Conservation (phyloP, 2,888 invertebrate species). For the Hyposoter dolosus region DNA sequence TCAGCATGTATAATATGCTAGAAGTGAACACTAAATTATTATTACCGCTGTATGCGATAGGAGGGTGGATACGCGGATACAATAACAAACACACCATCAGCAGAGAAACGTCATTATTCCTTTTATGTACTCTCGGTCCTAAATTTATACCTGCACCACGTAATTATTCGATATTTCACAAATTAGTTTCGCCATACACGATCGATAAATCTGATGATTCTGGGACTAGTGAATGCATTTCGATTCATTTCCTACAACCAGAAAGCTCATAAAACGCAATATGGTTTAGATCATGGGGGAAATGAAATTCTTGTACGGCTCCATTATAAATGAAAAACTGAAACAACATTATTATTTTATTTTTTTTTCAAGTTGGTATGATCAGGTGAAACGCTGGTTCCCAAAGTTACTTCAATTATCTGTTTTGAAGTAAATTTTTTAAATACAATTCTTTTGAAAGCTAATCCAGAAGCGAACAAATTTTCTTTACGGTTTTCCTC, state of each 20-base stretch:
- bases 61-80: neutral
- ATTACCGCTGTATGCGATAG: slow-evolving; percentile 18
- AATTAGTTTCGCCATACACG: neutral
- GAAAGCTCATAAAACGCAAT: neutral
- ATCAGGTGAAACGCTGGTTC: too few relatives aligned
- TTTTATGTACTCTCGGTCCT: neutral
- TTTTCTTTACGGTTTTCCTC: too few relatives aligned
- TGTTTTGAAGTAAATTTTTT: too few relatives aligned
- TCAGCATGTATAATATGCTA: slow-evolving; percentile 15
- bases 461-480: too few relatives aligned
- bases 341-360: too few relatives aligned
- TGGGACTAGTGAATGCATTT: neutral
- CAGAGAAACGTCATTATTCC: neutral
- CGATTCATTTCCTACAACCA: neutral
- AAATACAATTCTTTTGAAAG: too few relatives aligned
- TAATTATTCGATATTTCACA: slow-evolving; percentile 49
- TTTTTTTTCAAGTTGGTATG: too few relatives aligned
- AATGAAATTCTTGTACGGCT: too few relatives aligned
- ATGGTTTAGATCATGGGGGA: neutral
- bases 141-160: neutral
- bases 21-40: slow-evolving; percentile 39
- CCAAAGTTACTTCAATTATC: too few relatives aligned
- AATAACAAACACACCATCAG: neutral
- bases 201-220: neutral
- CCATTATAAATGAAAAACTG: too few relatives aligned